A percentile compares a stretch with the other conserved stretches of the same genome.
Evolutionary conservation across 2,888 invertebrate species (phyloP).

Genomic region (Morpho helenor): DNA sequence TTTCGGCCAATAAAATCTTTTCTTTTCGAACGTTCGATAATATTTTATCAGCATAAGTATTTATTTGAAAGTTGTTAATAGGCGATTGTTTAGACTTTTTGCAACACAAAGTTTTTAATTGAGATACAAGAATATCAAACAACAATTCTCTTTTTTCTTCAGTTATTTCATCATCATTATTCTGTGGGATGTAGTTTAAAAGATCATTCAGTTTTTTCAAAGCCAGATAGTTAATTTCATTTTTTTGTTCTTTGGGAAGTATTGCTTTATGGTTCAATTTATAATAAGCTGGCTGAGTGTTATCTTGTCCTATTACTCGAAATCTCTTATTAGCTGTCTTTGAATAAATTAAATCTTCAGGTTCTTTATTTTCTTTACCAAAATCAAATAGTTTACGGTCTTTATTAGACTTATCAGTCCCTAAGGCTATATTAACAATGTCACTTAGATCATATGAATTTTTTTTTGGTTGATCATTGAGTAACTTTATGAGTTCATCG

Average conservation of each 20-base stretch:
- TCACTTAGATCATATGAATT: conserved; percentile 52
- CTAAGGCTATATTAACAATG: conserved; percentile 40
- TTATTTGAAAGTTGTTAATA: conserved; percentile 27
- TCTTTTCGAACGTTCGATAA: conserved; percentile 22
- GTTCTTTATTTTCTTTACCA: conserved; percentile 11
- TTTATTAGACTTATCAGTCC: conserved; percentile 8
- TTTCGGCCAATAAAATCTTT: conserved; percentile 9
- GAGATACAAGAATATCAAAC: conserved; percentile 61
- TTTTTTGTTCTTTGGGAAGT: conserved; percentile 39
- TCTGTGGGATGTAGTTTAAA: conserved; percentile 42
- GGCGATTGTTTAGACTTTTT: conserved; percentile 38
- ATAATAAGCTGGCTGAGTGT: conserved; percentile 41
- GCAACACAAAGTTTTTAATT: conserved; percentile 63
- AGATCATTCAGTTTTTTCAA: conserved; percentile 54
- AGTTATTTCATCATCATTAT: conserved; percentile 33
- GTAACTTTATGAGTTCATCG: conserved; percentile 52
- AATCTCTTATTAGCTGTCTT: conserved; percentile 26
- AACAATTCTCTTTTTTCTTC: conserved; percentile 56
- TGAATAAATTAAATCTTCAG: conserved; percentile 8
- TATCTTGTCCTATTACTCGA: conserved; percentile 29
- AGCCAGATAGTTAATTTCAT: conserved; percentile 48
- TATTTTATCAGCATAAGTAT: conserved; percentile 32
- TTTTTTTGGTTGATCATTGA: conserved; percentile 52
- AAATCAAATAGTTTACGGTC: conserved; percentile 6
- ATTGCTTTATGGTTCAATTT: conserved; percentile 55